These are phyloP conservation scores for Papilio elwesi DNA, from an alignment of 2,888 invertebrate genomes.

Conservation along the genomic window DNA sequence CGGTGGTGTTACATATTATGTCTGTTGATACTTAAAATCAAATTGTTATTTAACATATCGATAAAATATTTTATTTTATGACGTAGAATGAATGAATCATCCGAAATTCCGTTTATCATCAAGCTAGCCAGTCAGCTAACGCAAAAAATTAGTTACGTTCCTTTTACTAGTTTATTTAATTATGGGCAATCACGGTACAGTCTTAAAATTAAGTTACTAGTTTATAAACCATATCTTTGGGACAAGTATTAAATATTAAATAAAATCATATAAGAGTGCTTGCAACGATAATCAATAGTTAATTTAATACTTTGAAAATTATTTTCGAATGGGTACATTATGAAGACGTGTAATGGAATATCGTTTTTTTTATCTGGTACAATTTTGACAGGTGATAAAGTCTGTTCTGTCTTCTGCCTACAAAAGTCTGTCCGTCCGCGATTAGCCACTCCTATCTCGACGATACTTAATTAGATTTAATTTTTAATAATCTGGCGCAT, in stretches of 20 bases:
- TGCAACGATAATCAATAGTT: background rate
- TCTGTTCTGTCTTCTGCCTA: conserved; percentile 47
- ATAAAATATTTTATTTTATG: conserved; percentile 40
- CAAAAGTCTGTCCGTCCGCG: conserved; percentile 68
- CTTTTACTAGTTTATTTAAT: conserved; percentile 23
- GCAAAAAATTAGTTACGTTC: conserved; percentile 44
- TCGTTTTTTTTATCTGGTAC: conserved; percentile 42
- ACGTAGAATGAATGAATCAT: conserved; percentile 64
- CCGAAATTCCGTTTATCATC: conserved; percentile 64
- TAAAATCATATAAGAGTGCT: background rate
- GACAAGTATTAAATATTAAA: background rate
- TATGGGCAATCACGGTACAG: background rate
- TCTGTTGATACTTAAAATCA: background rate
- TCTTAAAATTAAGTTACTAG: background rate
- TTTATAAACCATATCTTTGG: background rate
- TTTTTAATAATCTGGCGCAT: conserved; percentile 55
- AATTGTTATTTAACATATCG: conserved; percentile 10
- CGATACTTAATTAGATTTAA: conserved; percentile 61
- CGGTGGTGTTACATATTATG: background rate
- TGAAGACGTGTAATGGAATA: conserved; percentile 48
- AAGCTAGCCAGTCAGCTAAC: conserved; percentile 45
- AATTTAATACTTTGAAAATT: too few species aligned
- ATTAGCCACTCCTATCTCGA: conserved; percentile 77
- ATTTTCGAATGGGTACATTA: too few species aligned
- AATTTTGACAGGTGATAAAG: conserved; percentile 67